Evolutionary conservation across 2,113 vertebrate genomes (phyloP).

Genomic region (Phaethon lepturus): DNA sequence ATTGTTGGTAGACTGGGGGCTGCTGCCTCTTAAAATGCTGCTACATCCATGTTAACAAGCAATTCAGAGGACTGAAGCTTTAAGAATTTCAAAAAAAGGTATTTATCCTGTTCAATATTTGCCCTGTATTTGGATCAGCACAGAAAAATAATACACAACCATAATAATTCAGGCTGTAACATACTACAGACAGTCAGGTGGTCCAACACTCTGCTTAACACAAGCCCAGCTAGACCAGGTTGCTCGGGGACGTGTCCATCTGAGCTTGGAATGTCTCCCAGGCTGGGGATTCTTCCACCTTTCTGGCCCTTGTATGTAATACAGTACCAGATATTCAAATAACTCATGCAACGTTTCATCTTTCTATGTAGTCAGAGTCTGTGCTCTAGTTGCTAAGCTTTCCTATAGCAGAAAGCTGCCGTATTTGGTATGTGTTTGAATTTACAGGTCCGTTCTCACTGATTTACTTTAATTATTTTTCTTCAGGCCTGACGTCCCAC

Average conservation of each 20-base stretch:
- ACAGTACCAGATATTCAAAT: not conserved
- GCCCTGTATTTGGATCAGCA: not conserved
- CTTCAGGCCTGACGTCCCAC: not conserved
- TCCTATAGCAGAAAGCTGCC: not conserved
- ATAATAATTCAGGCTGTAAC: not conserved
- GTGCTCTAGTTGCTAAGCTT: not conserved
- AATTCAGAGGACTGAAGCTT: not conserved
- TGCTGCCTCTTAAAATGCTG: not conserved
- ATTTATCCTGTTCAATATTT: not conserved
- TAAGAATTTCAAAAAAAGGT: not conserved
- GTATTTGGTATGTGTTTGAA: not conserved
- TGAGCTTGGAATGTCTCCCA: not conserved
- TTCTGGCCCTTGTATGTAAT: not conserved
- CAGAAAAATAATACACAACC: not conserved
- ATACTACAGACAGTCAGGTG: not conserved
- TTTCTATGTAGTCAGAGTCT: not conserved
- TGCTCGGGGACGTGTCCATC: not conserved
- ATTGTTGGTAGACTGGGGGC: not conserved
- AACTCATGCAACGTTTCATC: not conserved
- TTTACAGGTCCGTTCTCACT: not conserved
- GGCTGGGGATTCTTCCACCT: not conserved
- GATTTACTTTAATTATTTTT: slow-evolving; percentile 48
- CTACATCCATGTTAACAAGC: not conserved
- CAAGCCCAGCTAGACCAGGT: not conserved
- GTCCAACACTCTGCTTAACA: not conserved